Conservation (phyloP, 2,888 invertebrate genomes). For the Volucella inanis region DNA sequence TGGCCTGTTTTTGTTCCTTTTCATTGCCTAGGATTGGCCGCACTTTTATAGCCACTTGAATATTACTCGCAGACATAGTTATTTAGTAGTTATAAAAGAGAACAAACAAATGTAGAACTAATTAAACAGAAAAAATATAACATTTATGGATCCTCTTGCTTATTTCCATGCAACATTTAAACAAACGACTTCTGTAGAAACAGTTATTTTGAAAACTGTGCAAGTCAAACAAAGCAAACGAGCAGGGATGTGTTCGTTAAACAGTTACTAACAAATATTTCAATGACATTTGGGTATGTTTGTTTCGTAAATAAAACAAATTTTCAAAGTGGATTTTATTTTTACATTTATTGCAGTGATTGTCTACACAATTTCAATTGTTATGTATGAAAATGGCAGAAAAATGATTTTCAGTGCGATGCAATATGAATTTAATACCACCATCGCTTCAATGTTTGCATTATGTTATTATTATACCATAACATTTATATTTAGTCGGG, state of each 20-base stretch:
- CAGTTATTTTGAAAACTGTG: slow-evolving; percentile 69
- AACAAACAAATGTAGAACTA: slow-evolving; percentile 74
- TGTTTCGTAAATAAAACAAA: neutral
- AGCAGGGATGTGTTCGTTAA: slow-evolving; percentile 7
- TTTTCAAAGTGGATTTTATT: no score
- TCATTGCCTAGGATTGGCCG: slow-evolving; percentile 88
- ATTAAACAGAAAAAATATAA: slow-evolving; percentile 20
- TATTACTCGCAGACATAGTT: slow-evolving; percentile 80
- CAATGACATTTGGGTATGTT: slow-evolving; percentile 39
- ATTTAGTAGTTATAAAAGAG: neutral
- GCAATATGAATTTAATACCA: no score
- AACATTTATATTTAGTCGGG: no score
- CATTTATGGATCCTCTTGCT: slow-evolving; percentile 36
- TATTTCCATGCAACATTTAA: slow-evolving; percentile 57
- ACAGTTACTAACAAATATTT: neutral
- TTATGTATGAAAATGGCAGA: neutral
- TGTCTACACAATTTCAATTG: neutral
- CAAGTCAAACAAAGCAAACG: slow-evolving; percentile 47
- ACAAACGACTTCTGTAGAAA: slow-evolving; percentile 46
- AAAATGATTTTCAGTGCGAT: neutral
- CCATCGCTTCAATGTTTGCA: no score
- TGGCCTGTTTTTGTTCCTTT: slow-evolving; percentile 84
- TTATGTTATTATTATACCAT: no score
- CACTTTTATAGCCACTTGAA: slow-evolving; percentile 90
- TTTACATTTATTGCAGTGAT: neutral